Base-by-base conservation (phyloP, 23 tunicate genomes). In the Trididemnum clinides region DNA sequence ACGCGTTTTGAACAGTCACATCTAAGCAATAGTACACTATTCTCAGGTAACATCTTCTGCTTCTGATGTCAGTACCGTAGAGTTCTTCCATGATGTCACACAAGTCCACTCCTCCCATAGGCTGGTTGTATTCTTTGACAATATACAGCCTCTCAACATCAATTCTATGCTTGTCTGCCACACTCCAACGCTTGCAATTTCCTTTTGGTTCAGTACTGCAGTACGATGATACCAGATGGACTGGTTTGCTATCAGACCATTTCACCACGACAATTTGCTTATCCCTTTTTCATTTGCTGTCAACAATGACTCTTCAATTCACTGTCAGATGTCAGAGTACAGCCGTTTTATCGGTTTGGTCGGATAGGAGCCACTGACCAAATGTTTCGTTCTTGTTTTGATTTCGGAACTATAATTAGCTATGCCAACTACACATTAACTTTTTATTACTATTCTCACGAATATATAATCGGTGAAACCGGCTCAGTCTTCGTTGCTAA, bases 91-190 rank as follows among this genome's bases (percentile, higher is more conserved):
- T 36, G 58, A 74, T 74, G 81, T 74, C 81, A 28, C 81, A 74
- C 25, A 74, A 58, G 58, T 44, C 81, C 6, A 74, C 81, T 36
- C 81, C 81, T 36, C 81, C 81, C 81, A 74, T 74, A 30, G 37
- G 81, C 25, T 74, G 57, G 25, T 25, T 74, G 31, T 39, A 74
- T 39, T 74, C 81, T 39, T 74, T 74, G 7, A 74, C 81, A 74
- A 74, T 44, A 30, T 74, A 30, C 15, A 58, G 81, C 58, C 81
- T 36, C 25, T 36, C 81, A 5, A 74, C 59, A 36, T 74, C 81
- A n/a, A 74, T 38, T 59, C 59, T 36, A 12, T 74, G 18, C 28
- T 74, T 74, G 26, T 7, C 27, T 35, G 58, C 58, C 20, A 74
- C 58, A 15, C 70, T 51, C 72, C 84, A 79, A 18, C 82, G 82